Percentiles rank a stretch among this genome's conserved stretches.
These are phyloP conservation scores for Gibbula magus DNA, from an alignment of 2,888 invertebrate species.

Conservation along the genomic window DNA sequence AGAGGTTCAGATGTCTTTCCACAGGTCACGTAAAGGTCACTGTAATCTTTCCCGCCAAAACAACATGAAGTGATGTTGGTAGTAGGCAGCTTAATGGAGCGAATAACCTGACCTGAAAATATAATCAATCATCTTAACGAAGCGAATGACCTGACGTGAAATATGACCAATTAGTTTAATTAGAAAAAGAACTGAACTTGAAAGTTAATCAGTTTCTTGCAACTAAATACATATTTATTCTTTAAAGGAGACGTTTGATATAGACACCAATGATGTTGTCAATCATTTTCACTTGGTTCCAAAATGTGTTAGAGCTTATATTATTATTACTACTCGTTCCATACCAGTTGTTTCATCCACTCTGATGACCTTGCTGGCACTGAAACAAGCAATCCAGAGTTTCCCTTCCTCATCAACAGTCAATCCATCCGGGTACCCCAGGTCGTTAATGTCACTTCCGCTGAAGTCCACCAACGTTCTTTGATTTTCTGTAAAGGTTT, in stretches of 20 bases:
- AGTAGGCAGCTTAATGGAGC: constrained; percentile 81
- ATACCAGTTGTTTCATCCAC: constrained; percentile 73
- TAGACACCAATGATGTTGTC: too few species aligned
- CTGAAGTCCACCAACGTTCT: too few species aligned
- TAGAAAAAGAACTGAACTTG: too few species aligned
- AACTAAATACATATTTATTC: not conserved
- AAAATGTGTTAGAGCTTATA: too few species aligned
- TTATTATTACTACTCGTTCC: not conserved
- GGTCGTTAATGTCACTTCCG: too few species aligned
- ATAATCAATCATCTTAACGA: not conserved
- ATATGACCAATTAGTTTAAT: too few species aligned
- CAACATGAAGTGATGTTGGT: constrained; percentile 84
- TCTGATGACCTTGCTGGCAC: constrained; percentile 81
- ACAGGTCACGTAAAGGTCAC: constrained; percentile 83
- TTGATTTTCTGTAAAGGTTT: constrained; percentile 49
- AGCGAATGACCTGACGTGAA: not conserved
- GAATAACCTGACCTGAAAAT: constrained; percentile 77
- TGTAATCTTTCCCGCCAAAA: constrained; percentile 83
- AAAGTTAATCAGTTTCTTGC: too few species aligned
- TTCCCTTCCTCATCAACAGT: too few species aligned
- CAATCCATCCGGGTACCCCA: too few species aligned
- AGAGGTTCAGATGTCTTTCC: constrained; percentile 68
- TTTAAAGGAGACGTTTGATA: not conserved
- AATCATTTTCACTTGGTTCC: too few species aligned
- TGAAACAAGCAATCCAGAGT: too few species aligned